Evolutionary conservation across 2,797 vertebrate species (phyloP).

Genomic region (Nyctalus aviator): DNA sequence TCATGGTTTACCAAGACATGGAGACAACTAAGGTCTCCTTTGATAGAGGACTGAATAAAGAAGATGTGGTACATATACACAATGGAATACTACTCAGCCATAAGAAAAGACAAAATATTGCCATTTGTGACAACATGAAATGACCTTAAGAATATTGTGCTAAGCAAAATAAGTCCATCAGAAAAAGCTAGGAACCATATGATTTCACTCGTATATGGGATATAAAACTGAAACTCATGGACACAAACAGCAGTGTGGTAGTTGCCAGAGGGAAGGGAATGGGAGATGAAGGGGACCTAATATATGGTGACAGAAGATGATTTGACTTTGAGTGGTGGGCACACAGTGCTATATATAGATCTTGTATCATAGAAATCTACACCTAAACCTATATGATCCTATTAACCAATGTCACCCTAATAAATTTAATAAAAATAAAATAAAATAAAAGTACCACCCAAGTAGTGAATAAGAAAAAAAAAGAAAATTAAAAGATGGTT

Average conservation of each 20-base stretch:
- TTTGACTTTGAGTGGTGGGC: background rate
- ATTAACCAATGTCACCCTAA: background rate
- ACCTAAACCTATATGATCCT: background rate
- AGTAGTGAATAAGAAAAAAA: background rate
- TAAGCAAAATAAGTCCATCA: background rate
- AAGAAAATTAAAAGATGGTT: constrained; percentile 10
- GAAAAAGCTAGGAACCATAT: background rate
- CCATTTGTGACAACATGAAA: background rate
- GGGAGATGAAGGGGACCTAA: background rate
- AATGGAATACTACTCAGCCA: background rate
- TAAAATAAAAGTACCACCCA: background rate
- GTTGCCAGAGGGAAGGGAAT: background rate
- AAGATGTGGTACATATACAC: background rate
- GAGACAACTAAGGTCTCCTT: background rate
- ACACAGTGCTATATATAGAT: background rate
- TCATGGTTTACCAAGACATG: background rate
- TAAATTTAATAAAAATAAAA: background rate
- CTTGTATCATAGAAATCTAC: background rate
- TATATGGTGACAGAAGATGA: background rate
- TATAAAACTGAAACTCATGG: background rate
- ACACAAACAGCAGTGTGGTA: background rate
- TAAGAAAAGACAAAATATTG: background rate
- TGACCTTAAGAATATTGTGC: background rate
- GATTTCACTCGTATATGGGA: background rate
- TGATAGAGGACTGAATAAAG: background rate